Base-by-base conservation (phyloP, 1,140 invertebrate species). In the Drosophila obscura region DNA sequence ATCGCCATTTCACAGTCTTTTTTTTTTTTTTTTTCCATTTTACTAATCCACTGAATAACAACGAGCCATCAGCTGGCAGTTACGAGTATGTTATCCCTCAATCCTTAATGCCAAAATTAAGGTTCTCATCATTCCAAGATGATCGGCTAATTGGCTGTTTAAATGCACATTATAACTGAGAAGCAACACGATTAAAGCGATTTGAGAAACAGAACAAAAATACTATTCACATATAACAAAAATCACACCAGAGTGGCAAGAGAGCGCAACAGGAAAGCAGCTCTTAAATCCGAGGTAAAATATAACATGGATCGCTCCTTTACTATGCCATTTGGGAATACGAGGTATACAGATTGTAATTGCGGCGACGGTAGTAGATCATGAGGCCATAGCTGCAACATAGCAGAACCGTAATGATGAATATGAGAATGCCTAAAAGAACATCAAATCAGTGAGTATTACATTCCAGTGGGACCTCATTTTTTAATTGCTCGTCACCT, bases 321-420 rank as follows among this genome's bases (percentile, higher is more conserved):
- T 5, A n/a, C 19, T 90, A 91, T 16, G 90, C 90, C 85, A 90
- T 84, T 73, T 85, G 87, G 15, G 77, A 63, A 50, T 91, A 91
- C 2, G 90, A 69, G 15, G 68, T 76, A 61, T 89, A 73, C 28
- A 77, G 48, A 19, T 56, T 69, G 49, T 91, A 91, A 46, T 91
- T 77, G 24, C 90, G 80, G 19, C 90, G 90, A 26, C 90, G 80
- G 64, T 85, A 91, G 44, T 85, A 91, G 43, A 91, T 72, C 90
- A 91, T 85, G 44, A 87, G 59, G n/a, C 72, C 74, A 57, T 85
- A 91, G 41, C 87, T 89, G 28, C 73, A 48, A 24, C 80, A 65
- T 5, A 91, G 52, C 28, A 91, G 66, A 9, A 67, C 51, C 11
- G 66, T 65, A 16, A 90, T 79, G 41, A 90, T 85, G 24, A 89